Evolutionary conservation across 2,888 invertebrate genomes (phyloP).

Genomic region (Yponomeuta sedellus): DNA sequence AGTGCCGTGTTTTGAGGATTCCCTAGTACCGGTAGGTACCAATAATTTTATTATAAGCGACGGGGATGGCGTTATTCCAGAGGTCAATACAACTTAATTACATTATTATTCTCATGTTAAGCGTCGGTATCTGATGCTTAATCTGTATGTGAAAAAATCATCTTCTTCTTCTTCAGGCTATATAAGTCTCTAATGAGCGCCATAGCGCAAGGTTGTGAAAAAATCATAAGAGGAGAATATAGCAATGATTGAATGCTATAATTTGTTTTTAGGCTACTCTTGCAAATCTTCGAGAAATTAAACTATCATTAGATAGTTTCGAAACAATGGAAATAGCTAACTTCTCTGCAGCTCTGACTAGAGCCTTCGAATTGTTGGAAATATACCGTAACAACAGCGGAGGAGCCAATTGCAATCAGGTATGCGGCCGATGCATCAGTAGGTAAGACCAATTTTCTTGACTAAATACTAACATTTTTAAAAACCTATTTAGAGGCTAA

Average conservation of each 20-base stretch:
- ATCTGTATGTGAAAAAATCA: too few relatives aligned
- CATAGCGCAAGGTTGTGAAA: too few relatives aligned
- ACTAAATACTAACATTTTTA: neutral
- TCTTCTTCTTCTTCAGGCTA: too few relatives aligned
- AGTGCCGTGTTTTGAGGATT: constrained; percentile 92
- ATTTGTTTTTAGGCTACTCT: constrained; percentile 82
- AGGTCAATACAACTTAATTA: neutral
- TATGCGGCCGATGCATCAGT: constrained; percentile 24
- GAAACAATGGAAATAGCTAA: constrained; percentile 94
- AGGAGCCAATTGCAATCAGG: constrained; percentile 80
- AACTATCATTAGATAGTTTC: constrained; percentile 85
- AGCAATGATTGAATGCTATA: too few relatives aligned
- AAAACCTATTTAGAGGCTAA: too few relatives aligned
- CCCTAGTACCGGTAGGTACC: constrained; percentile 87
- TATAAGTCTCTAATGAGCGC: too few relatives aligned
- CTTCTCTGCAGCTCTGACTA: constrained; percentile 91
- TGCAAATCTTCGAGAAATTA: constrained; percentile 88
- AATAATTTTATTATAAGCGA: too few relatives aligned
- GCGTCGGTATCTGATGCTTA: too few relatives aligned
- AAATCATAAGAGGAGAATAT: too few relatives aligned
- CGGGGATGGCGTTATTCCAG: too few relatives aligned
- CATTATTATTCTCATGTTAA: too few relatives aligned
- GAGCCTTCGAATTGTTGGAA: constrained; percentile 92
- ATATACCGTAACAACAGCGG: constrained; percentile 77
- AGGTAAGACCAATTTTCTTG: neutral